Percentiles rank a stretch among this genome's conserved stretches.
Conservation (phyloP, 2,113 vertebrate species). For the Leucoraja erinaceus region DNA sequence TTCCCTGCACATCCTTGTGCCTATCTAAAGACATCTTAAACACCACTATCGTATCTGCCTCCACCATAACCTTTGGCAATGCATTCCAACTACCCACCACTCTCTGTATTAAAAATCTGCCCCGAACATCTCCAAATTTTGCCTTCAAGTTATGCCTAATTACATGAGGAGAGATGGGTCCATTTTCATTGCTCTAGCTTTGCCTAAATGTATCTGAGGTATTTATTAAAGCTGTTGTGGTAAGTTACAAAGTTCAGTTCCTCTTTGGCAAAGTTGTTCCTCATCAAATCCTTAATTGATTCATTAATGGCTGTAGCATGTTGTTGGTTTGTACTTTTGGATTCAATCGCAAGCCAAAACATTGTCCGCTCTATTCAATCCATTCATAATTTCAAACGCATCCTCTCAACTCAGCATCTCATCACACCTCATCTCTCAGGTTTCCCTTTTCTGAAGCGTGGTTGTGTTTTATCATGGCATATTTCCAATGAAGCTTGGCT, state of each 20-base stretch:
- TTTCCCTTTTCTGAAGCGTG: neutral
- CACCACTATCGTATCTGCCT: no score
- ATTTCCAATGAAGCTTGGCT: neutral
- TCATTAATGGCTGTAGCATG: neutral
- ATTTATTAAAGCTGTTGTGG: no score
- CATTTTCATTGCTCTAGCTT: no score
- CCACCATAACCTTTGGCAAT: no score
- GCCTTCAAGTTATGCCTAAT: no score
- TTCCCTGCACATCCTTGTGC: no score
- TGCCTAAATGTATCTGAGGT: no score
- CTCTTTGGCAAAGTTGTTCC: neutral
- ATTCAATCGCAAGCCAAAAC: neutral
- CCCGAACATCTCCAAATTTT: no score
- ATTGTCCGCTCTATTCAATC: neutral
- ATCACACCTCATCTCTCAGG: neutral
- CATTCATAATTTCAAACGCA: neutral
- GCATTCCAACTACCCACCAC: no score
- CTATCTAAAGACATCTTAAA: no score
- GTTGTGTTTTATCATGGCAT: neutral
- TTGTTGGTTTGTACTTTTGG: neutral
- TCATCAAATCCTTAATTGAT: neutral
- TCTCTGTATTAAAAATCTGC: no score
- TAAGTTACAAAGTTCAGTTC: neutral
- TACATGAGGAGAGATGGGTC: no score
- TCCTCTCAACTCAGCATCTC: neutral